phyloP scores from a whole-genome alignment of 2,888 invertebrate genomes.

The Adineta ricciae region DNA sequence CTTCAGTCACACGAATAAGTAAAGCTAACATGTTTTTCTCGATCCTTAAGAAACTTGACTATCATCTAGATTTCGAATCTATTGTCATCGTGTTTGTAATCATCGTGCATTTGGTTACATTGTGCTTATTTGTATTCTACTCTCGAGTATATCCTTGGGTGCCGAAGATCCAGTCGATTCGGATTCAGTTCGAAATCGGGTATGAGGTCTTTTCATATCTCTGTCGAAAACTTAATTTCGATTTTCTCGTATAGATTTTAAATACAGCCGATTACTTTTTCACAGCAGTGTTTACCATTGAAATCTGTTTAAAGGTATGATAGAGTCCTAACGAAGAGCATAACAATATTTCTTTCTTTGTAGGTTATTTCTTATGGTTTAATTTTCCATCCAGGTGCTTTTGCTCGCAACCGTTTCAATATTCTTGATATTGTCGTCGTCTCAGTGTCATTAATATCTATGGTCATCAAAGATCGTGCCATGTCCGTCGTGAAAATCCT shows the following conservation, averaged over 20 bases:
- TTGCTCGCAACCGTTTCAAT: slow-evolving; percentile 95
- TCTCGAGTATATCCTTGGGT: slow-evolving; percentile 93
- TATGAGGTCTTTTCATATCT: slow-evolving; percentile 47
- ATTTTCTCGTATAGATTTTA: slow-evolving; percentile 62
- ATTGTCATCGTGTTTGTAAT: slow-evolving; percentile 90
- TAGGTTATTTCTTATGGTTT: slow-evolving; percentile 78
- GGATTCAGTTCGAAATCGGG: slow-evolving; percentile 68
- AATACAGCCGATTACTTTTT: slow-evolving; percentile 94
- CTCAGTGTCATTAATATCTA: slow-evolving; percentile 87
- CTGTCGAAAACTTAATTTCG: not conserved
- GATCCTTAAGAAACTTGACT: not conserved
- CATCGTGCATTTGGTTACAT: slow-evolving; percentile 89
- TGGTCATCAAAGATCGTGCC: slow-evolving; percentile 62
- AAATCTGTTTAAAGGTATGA: slow-evolving; percentile 72
- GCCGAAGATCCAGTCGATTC: slow-evolving; percentile 87
- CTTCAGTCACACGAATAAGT: slow-evolving; percentile 85
- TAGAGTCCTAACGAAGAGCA: not conserved
- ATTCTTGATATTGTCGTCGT: slow-evolving; percentile 94
- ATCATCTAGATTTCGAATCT: slow-evolving; percentile 64
- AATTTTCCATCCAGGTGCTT: slow-evolving; percentile 89
- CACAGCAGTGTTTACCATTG: slow-evolving; percentile 92
- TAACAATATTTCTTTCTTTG: not conserved
- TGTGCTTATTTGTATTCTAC: slow-evolving; percentile 89
- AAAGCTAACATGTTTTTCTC: not conserved
- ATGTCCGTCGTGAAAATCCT: slow-evolving; percentile 96